Conservation (phyloP, 2,888 invertebrate genomes). For the Vesta saturnalis region DNA sequence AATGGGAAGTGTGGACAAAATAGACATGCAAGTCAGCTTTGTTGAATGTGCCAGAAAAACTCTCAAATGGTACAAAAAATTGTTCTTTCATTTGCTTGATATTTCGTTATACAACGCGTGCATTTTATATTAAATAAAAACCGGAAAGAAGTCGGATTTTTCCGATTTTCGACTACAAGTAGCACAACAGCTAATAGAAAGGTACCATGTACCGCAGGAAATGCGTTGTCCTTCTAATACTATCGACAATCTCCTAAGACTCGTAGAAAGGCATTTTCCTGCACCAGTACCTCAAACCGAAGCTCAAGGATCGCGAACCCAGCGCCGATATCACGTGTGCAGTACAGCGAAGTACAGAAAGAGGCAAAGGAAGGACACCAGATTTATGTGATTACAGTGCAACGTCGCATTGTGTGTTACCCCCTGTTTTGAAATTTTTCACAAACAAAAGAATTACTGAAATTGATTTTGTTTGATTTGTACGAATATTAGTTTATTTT, state of each 20-base stretch:
- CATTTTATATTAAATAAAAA: conserved; percentile 35
- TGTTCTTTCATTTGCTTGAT: conserved; percentile 24
- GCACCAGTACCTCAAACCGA: conserved; percentile 20
- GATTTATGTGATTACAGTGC: conserved; percentile 23
- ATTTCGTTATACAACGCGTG: conserved; percentile 10
- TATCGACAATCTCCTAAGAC: conserved; percentile 22
- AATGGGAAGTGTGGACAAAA: too few species aligned
- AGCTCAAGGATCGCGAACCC: conserved; percentile 19
- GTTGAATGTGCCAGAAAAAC: conserved; percentile 20
- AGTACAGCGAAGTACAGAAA: conserved; percentile 14
- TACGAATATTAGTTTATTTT: too few species aligned
- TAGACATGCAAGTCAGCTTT: conserved; percentile 47
- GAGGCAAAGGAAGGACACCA: conserved; percentile 20
- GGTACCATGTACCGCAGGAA: conserved; percentile 24
- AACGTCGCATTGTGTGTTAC: conserved; percentile 14
- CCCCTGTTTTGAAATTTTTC: conserved; percentile 18
- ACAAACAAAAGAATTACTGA: conserved; percentile 19
- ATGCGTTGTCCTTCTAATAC: neutral
- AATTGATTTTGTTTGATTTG: too few species aligned
- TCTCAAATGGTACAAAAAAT: conserved; percentile 38
- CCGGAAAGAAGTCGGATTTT: conserved; percentile 30
- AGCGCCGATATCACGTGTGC: conserved; percentile 30
- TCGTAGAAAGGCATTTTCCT: conserved; percentile 28
- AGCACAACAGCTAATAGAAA: conserved; percentile 34
- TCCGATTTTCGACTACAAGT: conserved; percentile 37